These are phyloP conservation scores for Amorpha juglandis DNA, from an alignment of 2,888 invertebrate species.

Conservation along the genomic window DNA sequence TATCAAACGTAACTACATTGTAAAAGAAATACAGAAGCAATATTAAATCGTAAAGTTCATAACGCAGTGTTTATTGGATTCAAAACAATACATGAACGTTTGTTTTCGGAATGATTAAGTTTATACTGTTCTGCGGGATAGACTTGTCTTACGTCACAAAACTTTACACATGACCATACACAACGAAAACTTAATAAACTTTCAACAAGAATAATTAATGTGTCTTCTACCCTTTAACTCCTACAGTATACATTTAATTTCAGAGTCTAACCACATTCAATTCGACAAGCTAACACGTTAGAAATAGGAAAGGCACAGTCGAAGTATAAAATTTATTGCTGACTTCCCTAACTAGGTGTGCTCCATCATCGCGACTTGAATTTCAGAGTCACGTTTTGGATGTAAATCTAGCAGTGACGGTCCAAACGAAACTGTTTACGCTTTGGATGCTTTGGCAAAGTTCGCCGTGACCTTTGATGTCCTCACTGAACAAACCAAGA, in stretches of 20 bases:
- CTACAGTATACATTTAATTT: slow-evolving; percentile 75
- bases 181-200: slow-evolving; percentile 60
- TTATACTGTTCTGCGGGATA: slow-evolving; percentile 49
- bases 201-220: slow-evolving; percentile 62
- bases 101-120: slow-evolving; percentile 61
- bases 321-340: slow-evolving; percentile 85
- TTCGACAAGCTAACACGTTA: slow-evolving; percentile 79
- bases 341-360: slow-evolving; percentile 77
- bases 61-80: slow-evolving; percentile 45
- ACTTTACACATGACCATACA: slow-evolving; percentile 52
- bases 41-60: slow-evolving; percentile 48
- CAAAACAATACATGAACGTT: slow-evolving; percentile 48
- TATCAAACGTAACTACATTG: slow-evolving; percentile 45
- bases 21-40: slow-evolving; percentile 46
- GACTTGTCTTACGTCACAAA: slow-evolving; percentile 55
- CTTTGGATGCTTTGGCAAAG: slow-evolving; percentile 43
- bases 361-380: slow-evolving; percentile 57
- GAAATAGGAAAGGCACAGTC: slow-evolving; percentile 85
- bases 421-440: slow-evolving; percentile 33
- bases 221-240: slow-evolving; percentile 60
- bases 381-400: slow-evolving; percentile 49
- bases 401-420: slow-evolving; percentile 46
- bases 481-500: slow-evolving; percentile 43
- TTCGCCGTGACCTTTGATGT: slow-evolving; percentile 40
- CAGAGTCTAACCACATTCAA: slow-evolving; percentile 70